Base-by-base conservation (phyloP, 2,113 vertebrate genomes). In the Otocyon megalotis region DNA sequence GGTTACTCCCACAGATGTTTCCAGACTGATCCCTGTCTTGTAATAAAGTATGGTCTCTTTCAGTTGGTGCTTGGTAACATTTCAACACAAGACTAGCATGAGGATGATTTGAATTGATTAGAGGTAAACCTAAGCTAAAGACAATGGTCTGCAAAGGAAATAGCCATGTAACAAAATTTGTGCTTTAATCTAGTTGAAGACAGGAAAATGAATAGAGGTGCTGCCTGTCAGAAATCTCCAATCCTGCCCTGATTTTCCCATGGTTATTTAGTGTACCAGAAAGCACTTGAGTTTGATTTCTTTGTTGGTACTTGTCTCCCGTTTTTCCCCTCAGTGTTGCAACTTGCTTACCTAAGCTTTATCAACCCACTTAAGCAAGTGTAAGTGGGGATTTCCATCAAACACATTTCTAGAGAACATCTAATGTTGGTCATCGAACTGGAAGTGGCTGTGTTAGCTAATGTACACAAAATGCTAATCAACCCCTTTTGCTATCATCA, bases 361-460 rank as follows among this genome's bases (percentile, higher is more conserved):
- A 28, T 84, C 22, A 67, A 65, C 32, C 62, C 82, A 88, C 63
- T 80, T 93, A 95, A 32, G 79, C 24, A 93, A 98, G 54, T 28
- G 77, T 13, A 63, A 83, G 15, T 79, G 97, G 97, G 94, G 96
- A 96, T 96, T 98, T 97, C 96, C 95, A 88, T 2, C 3, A 50
- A 94, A 62, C 72, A 37, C 28, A 94, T 94, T 84, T 80, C 90
- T 82, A 91, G 50, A 80, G 80, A 85, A 48, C 8, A 1, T 93
- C 53, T 71, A 62, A 62, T 67, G 13, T 24, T 87, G 19, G 32
- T 37, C 48, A 26, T 1, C 92, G 90, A 96, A 87, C 56, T 84
- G 56, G 58, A 93, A 77, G 67, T 32, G 67, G 35, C 24, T 85
- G 22, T 35, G 35, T 85, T 91, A 54, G 32, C 35, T 72, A 91